phyloP scores from a whole-genome alignment of 2,797 vertebrate genomes.

The Coregonus suidteri region DNA sequence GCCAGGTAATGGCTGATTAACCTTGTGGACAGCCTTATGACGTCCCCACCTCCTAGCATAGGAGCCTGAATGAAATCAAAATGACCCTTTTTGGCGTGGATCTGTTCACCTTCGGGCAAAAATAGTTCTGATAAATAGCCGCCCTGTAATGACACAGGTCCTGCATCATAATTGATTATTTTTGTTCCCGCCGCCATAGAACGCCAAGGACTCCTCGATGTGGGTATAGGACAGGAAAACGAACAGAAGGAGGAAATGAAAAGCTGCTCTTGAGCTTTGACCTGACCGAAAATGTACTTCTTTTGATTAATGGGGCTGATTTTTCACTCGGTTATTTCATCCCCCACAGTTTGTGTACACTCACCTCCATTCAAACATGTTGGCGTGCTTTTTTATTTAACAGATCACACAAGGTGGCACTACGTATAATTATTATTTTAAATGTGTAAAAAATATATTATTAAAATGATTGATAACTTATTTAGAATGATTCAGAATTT shows the following conservation, averaged over 20 bases:
- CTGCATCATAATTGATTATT: conserved; percentile 23
- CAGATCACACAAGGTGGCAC: background rate
- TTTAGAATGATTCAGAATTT: too few species aligned
- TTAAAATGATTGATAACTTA: too few species aligned
- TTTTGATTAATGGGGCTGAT: background rate
- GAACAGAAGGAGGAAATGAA: conserved; percentile 10
- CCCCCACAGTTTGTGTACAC: background rate
- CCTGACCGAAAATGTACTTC: background rate
- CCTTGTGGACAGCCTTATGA: conserved; percentile 30
- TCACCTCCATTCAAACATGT: background rate
- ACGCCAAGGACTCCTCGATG: conserved; percentile 24
- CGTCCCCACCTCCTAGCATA: background rate
- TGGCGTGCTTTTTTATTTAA: too few species aligned
- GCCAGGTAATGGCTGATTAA: conserved; percentile 34
- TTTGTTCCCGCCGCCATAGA: conserved; percentile 9
- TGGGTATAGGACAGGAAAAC: background rate
- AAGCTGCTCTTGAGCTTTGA: conserved; percentile 1
- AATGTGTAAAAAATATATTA: too few species aligned
- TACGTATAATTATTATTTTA: too few species aligned
- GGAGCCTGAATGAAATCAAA: background rate
- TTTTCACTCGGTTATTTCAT: background rate
- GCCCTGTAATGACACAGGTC: background rate
- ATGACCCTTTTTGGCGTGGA: conserved; percentile 27
- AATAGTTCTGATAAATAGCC: conserved; percentile 30
- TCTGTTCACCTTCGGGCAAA: conserved; percentile 19